phyloP scores from a whole-genome alignment of 2,797 vertebrate species.

The Antrozous pallidus region DNA sequence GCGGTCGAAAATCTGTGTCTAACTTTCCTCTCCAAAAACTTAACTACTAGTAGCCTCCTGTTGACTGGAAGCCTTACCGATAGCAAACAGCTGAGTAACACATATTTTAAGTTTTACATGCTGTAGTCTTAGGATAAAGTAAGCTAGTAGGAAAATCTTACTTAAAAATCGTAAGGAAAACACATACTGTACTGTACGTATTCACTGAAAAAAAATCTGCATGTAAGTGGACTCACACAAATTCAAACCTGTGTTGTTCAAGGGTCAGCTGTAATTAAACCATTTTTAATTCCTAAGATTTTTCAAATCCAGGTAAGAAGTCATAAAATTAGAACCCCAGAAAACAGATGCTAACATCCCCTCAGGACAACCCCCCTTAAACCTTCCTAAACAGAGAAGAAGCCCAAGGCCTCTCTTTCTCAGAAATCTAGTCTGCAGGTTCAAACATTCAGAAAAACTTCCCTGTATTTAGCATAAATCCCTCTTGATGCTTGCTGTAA shows the following conservation, averaged over 20 bases:
- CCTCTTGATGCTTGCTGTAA: conserved; percentile 41
- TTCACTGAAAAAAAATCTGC: background rate
- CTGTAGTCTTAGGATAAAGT: background rate
- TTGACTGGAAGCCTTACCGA: background rate
- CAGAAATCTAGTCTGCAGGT: conserved; percentile 42
- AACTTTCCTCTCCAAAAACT: background rate
- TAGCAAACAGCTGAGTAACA: background rate
- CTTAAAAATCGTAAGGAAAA: background rate
- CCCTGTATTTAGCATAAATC: conserved; percentile 57
- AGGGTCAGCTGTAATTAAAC: background rate
- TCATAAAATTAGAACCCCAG: background rate
- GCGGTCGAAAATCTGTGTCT: background rate
- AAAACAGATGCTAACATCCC: background rate
- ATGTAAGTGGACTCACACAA: background rate
- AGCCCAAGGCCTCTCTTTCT: conserved; percentile 28
- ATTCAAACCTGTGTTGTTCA: background rate
- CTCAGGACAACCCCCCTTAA: background rate
- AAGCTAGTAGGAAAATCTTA: background rate
- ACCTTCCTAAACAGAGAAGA: conserved; percentile 40
- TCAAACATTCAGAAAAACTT: conserved; percentile 50
- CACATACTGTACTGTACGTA: background rate
- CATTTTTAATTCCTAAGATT: conserved; percentile 29
- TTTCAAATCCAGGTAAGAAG: conserved; percentile 40
- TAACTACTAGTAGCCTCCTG: background rate
- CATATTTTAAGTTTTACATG: background rate